Evolutionary conservation across 2,113 vertebrate species (phyloP).

Genomic region (Rhodinocichla rosea): DNA sequence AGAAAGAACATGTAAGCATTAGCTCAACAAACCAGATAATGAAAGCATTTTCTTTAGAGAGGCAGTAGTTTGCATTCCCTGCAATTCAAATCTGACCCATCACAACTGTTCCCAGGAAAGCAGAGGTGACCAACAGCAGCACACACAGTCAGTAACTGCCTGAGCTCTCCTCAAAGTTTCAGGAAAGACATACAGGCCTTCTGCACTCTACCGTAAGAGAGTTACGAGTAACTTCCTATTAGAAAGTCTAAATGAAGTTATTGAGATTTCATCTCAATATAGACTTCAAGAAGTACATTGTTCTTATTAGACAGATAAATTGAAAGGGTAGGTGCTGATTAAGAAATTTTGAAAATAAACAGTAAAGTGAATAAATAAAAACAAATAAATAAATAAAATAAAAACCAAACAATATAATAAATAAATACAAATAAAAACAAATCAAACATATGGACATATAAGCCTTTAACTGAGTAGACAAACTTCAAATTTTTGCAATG

Average conservation of each 20-base stretch:
- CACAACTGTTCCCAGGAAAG: not conserved
- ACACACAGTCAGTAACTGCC: not conserved
- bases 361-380: not conserved
- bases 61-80: not conserved
- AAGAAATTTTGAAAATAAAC: not conserved
- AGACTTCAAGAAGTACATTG: not conserved
- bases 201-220: accelerated
- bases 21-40: not conserved
- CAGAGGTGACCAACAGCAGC: not conserved
- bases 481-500: not conserved
- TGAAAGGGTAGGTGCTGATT: not conserved
- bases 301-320: not conserved
- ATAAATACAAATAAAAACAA: not conserved
- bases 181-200: not conserved
- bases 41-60: not conserved
- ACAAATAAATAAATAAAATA: not conserved
- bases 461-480: not conserved
- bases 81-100: not conserved
- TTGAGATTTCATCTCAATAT: not conserved
- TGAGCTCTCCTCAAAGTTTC: not conserved
- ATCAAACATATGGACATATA: not conserved
- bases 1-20: not conserved
- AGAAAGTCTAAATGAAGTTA: not conserved
- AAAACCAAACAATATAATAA: too few relatives aligned
- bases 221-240: not conserved